Evolutionary conservation across 1,140 invertebrate species (phyloP), one percentile per base, ranked within the genome.

Genomic region (Brachionus sp.): DNA sequence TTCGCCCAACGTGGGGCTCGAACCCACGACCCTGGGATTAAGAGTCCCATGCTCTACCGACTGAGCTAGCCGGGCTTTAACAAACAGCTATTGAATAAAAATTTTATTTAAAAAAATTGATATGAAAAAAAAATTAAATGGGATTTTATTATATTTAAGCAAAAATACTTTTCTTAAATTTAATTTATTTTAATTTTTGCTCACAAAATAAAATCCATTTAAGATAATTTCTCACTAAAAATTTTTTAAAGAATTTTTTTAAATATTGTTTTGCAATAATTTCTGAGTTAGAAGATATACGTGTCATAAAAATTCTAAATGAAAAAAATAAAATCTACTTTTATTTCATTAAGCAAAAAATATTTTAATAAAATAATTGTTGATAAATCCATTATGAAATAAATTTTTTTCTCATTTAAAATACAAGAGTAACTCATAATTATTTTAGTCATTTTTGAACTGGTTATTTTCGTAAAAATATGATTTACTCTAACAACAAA

Each of bases 11-110:
- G 70, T 75, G 70, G 70, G 70, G 70, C 70, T 75, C 39, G 70
- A 75, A 75, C 70, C 70, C 70, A 75, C 70, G 70, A 75, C 70
- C 70, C 70, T 75, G 70, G 70, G 70, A 75, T 75, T 75, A 75
- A 75, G 70, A 75, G 70, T 75, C 70, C 70, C 70, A 75, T 75
- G 70, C 70, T 75, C 70, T 75, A 75, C 70, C 70, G 70, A 75
- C 70, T 75, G 70, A 75, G 70, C 70, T 75, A 75, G 70, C 70
- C 70, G 70, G 70, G 70, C 70, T 46, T 75, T 35, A 68, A 12
- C n/a, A 25, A 25, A 9, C 16, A 57, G 50, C 4, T 19, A 57
- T 23, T 9, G 2, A 50, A n/a, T 6, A 12, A 3, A 4, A n/a
- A n/a, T 50, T 1, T 13, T 46, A 6, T 50, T 6, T 50, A 16